Evolutionary conservation across 92 coral and sea anemone genomes (phyloP), one percentile per base, ranked within the genome.

Genomic region (Zoanthus sociatus): DNA sequence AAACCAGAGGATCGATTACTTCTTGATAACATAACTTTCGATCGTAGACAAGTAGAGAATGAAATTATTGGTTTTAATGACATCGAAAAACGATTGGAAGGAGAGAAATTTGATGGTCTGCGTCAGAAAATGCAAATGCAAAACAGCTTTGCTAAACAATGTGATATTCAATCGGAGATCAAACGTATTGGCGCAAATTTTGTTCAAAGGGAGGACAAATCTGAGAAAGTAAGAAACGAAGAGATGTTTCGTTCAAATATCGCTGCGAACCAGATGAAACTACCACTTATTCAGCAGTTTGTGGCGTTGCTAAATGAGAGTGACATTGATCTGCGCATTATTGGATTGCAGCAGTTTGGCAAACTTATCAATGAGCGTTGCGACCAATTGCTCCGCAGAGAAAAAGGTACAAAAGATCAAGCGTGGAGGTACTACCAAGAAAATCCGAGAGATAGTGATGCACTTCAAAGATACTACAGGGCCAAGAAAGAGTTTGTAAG

Each of bases 401-500:
- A 74, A 74, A 74, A 74, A 21, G 78, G n/a, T 13, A 20, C 32
- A 42, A 74, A 74, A 47, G 78, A 74, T 46, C 50, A 16, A 17
- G 78, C 78, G 18, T 74, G 78, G 78, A 56, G 0, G 13, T 46
- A 44, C 58, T 74, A 74, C 17, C 17, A 74, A 11, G 60, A 47
- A 48, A 74, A 74, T 74, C 78, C 78, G 5, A 74, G 46, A 17
- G 78, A 74, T 9, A 74, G 58, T 53, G 78, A 74, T 16, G 55
- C 78, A 17, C 78, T 17, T 4, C 78, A 46, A 45, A 44, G 58
- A 44, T 74, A 74, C 78, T 74, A 74, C 78, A 74, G 78, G 20
- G 78, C 78, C 2, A 74, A 74, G 8, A 47, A 46, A 74, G 78
- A 74, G 60, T 74, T 45, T 30, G 46, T 31, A 20, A 7, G 46